Evolutionary conservation across 2,797 vertebrate species (phyloP).

Genomic region (Eulemur rubriventer): DNA sequence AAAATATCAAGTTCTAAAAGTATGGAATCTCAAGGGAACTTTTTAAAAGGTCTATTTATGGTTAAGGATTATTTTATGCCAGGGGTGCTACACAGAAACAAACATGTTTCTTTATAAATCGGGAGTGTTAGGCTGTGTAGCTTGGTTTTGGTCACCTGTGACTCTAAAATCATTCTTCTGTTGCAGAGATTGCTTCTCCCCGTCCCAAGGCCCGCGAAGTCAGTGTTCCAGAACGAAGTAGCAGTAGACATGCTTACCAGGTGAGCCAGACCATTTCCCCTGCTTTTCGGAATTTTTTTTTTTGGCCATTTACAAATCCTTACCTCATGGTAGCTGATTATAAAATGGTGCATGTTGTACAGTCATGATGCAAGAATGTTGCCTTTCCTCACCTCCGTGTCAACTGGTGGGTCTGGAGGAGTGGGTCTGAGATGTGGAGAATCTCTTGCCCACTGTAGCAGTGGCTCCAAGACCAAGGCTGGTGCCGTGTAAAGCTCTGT

Average conservation of each 20-base stretch:
- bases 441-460: background rate
- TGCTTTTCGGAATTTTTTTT: background rate
- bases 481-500: no score
- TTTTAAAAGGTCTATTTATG: background rate
- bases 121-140: no score
- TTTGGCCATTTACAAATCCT: background rate
- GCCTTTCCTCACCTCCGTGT: background rate
- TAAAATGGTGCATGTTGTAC: accelerated
- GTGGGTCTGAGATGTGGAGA: accelerated
- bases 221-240: accelerated
- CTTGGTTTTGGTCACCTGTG: background rate
- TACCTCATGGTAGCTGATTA: background rate
- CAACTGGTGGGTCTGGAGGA: background rate
- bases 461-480: background rate
- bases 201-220: background rate
- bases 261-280: background rate
- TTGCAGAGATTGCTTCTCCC: background rate
- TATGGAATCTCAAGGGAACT: background rate
- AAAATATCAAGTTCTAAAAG: background rate
- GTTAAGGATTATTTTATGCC: background rate
- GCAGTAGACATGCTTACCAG: background rate
- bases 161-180: background rate
- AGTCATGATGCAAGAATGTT: accelerated
- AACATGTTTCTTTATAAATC: background rate
- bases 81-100: background rate